A percentile compares a stretch with the other conserved stretches of the same genome.
These are phyloP conservation scores for Lasioglossum albipes DNA, from an alignment of 1,140 invertebrate genomes.

Conservation along the genomic window DNA sequence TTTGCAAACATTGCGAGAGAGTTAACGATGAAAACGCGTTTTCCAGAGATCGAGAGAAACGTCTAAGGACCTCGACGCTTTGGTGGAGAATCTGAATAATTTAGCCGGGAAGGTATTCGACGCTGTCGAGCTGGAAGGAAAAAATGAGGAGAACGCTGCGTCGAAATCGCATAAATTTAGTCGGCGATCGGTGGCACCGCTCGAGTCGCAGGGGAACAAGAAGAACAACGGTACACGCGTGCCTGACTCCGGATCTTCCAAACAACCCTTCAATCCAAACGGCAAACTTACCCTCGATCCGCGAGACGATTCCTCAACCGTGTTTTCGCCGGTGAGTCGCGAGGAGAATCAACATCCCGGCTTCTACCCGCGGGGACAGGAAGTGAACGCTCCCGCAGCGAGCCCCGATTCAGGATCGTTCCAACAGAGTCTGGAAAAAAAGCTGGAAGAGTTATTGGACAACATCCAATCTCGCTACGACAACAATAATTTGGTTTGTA, in stretches of 20 bases:
- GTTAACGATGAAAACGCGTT: neutral
- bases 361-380: neutral
- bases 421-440: too few relatives aligned
- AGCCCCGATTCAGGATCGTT: neutral
- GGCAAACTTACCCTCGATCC: constrained; percentile 21
- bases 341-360: constrained; percentile 4
- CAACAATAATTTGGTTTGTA: neutral
- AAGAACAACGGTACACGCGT: neutral
- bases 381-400: neutral
- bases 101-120: too few relatives aligned
- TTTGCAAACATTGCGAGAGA: too few relatives aligned
- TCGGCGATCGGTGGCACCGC: neutral
- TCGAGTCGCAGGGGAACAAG: too few relatives aligned
- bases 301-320: neutral
- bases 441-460: neutral
- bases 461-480: neutral
- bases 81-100: neutral
- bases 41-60: too few relatives aligned
- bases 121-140: neutral
- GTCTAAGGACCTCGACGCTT: neutral
- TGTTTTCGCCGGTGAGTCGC: neutral
- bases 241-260: neutral
- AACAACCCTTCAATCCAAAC: constrained; percentile 10
- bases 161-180: neutral
- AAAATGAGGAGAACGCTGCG: neutral